These are phyloP conservation scores for Beris morrisii DNA, from an alignment of 2,888 invertebrate species.

Conservation along the genomic window DNA sequence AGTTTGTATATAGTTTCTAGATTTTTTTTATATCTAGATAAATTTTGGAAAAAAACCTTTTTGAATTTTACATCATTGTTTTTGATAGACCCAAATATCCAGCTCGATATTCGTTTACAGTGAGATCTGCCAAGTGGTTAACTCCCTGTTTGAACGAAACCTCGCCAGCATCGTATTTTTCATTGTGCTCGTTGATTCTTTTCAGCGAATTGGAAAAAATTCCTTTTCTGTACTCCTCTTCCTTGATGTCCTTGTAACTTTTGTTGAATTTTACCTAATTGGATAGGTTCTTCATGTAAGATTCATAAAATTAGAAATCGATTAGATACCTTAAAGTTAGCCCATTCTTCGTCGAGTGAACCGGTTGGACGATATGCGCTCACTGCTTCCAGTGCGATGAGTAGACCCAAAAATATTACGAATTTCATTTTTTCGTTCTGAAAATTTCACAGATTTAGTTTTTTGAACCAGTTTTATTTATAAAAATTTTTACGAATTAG, in stretches of 20 bases:
- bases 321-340: slow-evolving; percentile 6
- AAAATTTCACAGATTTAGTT: no score
- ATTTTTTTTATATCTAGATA: no score
- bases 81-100: slow-evolving; percentile 62
- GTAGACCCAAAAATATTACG: not conserved
- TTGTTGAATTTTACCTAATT: slow-evolving; percentile 23
- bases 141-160: slow-evolving; percentile 21
- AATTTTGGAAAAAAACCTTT: no score
- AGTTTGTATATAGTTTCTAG: no score
- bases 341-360: slow-evolving; percentile 11
- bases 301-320: not conserved
- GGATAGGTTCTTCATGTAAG: not conserved
- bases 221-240: slow-evolving; percentile 24
- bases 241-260: slow-evolving; percentile 6
- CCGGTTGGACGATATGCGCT: slow-evolving; percentile 3
- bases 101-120: slow-evolving; percentile 51
- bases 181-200: slow-evolving; percentile 22
- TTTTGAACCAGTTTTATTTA: no score
- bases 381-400: not conserved
- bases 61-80: slow-evolving; percentile 59
- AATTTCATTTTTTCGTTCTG: slow-evolving; percentile 50
- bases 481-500: no score
- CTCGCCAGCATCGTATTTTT: slow-evolving; percentile 28
- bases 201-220: slow-evolving; percentile 13
- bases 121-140: slow-evolving; percentile 44